These are phyloP conservation scores for Pissodes strobi DNA, from an alignment of 1,140 invertebrate genomes.

Conservation along the genomic window DNA sequence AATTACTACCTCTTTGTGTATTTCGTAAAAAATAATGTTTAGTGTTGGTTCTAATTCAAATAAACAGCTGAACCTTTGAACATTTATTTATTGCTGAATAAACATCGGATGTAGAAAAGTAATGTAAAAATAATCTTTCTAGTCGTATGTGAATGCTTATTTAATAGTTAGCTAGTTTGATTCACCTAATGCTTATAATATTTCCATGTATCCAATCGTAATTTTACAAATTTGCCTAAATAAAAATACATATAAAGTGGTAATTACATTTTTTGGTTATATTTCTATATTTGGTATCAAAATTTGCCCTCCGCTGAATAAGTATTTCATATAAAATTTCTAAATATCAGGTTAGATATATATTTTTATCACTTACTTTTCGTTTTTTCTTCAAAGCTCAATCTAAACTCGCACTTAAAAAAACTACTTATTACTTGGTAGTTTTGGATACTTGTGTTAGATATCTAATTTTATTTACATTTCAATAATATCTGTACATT, in stretches of 20 bases:
- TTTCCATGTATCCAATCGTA: conserved; percentile 21
- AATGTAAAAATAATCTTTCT: no score
- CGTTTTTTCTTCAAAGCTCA: conserved; percentile 24
- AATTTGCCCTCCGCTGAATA: conserved; percentile 28
- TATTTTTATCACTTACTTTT: conserved; percentile 33
- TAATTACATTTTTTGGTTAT: conserved; percentile 37
- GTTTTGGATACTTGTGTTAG: conserved; percentile 25
- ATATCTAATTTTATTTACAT: conserved; percentile 33
- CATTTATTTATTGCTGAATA: no score
- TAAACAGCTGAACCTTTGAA: no score
- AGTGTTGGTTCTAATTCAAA: no score
- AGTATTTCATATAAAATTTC: conserved; percentile 32
- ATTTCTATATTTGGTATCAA: conserved; percentile 40
- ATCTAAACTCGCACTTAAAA: conserved; percentile 22
- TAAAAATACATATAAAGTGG: conserved; percentile 25
- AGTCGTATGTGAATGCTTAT: no score
- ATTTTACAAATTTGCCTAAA: conserved; percentile 17
- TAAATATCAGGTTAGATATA: conserved; percentile 31
- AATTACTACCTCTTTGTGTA: no score
- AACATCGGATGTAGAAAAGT: no score
- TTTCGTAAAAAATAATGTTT: no score
- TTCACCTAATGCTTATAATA: no score
- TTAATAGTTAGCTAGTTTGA: no score
- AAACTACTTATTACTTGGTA: conserved; percentile 18
- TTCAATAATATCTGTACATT: conserved; percentile 31